Evolutionary conservation across 2,797 vertebrate genomes (phyloP).

Genomic region (Semotilus atromaculatus): DNA sequence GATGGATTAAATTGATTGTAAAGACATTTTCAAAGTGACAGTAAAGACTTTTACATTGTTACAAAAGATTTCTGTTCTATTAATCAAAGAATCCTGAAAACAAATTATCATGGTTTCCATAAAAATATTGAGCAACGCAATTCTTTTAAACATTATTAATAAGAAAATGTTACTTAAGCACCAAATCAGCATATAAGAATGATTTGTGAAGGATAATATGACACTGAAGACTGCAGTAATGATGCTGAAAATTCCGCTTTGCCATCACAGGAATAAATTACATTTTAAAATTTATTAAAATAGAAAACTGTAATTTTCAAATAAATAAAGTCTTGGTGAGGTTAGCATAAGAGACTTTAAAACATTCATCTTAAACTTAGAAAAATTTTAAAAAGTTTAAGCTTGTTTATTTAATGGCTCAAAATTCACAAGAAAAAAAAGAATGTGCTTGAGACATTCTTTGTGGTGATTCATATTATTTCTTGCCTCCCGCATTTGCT

Average conservation of each 20-base stretch:
- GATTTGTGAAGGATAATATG: background rate
- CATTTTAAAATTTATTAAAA: background rate
- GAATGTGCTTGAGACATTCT: background rate
- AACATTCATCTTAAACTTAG: no score
- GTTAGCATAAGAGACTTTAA: background rate
- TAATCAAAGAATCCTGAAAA: background rate
- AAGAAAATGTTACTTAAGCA: background rate
- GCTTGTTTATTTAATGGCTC: background rate
- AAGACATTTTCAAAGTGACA: background rate
- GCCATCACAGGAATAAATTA: background rate
- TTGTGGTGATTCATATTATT: conserved; percentile 8
- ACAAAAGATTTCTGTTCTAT: background rate
- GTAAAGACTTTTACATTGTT: background rate
- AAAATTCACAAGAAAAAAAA: background rate
- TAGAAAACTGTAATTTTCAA: background rate
- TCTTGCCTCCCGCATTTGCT: conserved; percentile 94
- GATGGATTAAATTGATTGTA: background rate
- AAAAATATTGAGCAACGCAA: background rate
- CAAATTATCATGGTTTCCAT: background rate
- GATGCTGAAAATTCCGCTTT: background rate
- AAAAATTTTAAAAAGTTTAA: background rate
- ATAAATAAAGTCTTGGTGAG: background rate
- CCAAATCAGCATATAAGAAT: background rate
- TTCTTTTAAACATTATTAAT: background rate
- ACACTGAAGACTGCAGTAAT: background rate